A percentile compares a stretch with the other conserved stretches of the same genome.
Conservation (phyloP, 2,113 vertebrate genomes). For the Typhlomys cinereus region DNA sequence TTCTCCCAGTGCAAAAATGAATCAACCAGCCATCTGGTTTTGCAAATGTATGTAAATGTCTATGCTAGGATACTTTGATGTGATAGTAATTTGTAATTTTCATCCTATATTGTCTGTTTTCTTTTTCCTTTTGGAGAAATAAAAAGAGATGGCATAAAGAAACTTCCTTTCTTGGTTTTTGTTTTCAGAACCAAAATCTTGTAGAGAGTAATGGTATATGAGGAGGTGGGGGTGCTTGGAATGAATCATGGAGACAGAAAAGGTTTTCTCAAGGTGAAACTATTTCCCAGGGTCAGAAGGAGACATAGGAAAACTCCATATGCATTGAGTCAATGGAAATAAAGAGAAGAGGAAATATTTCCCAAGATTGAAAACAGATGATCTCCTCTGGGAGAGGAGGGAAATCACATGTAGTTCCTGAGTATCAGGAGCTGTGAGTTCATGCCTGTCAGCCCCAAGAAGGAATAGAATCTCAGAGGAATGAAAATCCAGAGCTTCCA, state of each 20-base stretch:
- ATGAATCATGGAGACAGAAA: not conserved
- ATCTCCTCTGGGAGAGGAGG: not conserved
- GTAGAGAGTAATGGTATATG: not conserved
- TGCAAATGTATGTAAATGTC: not conserved
- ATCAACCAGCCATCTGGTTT: not conserved
- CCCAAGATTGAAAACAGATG: not conserved
- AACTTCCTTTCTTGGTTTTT: not conserved
- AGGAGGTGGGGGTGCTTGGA: not conserved
- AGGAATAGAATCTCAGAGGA: not conserved
- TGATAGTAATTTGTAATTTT: constrained; percentile 20
- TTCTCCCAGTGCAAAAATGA: not conserved
- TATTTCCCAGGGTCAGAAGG: not conserved
- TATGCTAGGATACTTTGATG: not conserved
- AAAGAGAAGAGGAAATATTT: not conserved
- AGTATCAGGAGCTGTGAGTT: not conserved
- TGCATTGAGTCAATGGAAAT: not conserved
- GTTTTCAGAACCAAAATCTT: constrained; percentile 42
- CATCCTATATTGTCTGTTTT: not conserved
- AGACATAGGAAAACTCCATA: not conserved
- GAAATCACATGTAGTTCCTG: not conserved
- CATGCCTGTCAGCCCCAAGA: not conserved
- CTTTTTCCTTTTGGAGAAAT: constrained; percentile 3
- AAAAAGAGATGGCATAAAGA: constrained; percentile 9
- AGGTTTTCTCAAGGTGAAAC: constrained; percentile 14
- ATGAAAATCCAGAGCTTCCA: not conserved